Evolutionary conservation across 2,797 vertebrate species (phyloP).

Genomic region (Valencia hispanica): DNA sequence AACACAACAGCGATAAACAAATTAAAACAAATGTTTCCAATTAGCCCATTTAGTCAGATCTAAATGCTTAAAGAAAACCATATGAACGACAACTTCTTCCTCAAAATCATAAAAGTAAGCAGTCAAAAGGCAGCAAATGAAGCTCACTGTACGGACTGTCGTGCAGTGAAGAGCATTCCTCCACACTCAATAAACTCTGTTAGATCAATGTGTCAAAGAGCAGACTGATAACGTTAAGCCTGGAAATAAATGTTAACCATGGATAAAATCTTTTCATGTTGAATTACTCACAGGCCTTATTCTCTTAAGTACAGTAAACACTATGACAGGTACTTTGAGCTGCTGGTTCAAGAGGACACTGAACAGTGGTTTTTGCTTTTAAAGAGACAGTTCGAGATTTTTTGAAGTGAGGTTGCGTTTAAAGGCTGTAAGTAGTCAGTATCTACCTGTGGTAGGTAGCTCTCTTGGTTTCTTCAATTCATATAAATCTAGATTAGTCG

Average conservation of each 20-base stretch:
- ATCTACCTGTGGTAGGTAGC: neutral
- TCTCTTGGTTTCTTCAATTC: neutral
- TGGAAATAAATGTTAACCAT: conserved; percentile 73
- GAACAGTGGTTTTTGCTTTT: conserved; percentile 60
- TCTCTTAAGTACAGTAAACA: conserved; percentile 77
- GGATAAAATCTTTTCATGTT: conserved; percentile 76
- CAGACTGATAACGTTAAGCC: conserved; percentile 74
- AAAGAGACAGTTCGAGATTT: neutral
- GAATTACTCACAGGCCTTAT: conserved; percentile 71
- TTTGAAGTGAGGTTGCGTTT: neutral
- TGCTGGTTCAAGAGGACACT: conserved; percentile 73
- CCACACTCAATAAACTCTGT: conserved; percentile 78
- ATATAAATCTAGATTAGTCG: conserved; percentile 13
- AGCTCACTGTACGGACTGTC: conserved; percentile 33
- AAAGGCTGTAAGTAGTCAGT: neutral
- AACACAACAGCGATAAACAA: conserved; percentile 38
- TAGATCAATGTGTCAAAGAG: conserved; percentile 78
- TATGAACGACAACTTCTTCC: conserved; percentile 2
- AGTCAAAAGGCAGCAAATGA: conserved; percentile 17
- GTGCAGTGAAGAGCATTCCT: conserved; percentile 70
- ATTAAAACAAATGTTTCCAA: conserved; percentile 30
- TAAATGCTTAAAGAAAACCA: neutral
- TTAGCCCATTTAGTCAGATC: neutral
- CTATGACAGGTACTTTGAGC: conserved; percentile 75
- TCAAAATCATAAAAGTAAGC: conserved; percentile 9